Percentiles rank a stretch among this genome's conserved stretches.
Evolutionary conservation across 2,113 vertebrate genomes (phyloP).

Genomic region (Balaenoptera acutorostrata): DNA sequence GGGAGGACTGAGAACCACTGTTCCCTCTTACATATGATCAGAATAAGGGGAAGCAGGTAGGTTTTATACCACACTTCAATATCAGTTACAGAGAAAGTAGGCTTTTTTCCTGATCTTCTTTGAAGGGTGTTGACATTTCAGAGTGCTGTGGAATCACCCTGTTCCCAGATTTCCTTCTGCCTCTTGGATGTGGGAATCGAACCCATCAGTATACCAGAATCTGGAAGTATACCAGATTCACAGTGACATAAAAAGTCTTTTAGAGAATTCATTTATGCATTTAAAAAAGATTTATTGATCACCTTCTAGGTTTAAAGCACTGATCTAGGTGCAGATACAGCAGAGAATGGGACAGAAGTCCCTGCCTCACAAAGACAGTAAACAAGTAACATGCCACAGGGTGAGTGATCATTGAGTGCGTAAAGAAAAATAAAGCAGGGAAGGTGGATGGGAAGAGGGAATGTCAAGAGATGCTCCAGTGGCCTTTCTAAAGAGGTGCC

Average conservation of each 20-base stretch:
- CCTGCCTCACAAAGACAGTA: not conserved
- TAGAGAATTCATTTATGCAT: not conserved
- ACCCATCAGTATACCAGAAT: not conserved
- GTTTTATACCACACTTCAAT: not conserved
- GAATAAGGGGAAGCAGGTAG: not conserved
- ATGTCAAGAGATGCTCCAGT: not conserved
- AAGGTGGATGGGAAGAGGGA: not conserved
- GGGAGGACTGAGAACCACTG: not conserved
- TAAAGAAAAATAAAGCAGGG: not conserved
- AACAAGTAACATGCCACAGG: not conserved
- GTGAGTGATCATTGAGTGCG: not conserved
- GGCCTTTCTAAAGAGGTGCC: not conserved
- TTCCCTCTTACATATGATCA: not conserved
- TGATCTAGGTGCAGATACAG: not conserved
- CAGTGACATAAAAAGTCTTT: not conserved
- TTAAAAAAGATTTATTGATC: not conserved
- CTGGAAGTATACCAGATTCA: no score
- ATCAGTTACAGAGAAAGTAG: not conserved
- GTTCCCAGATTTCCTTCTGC: not conserved
- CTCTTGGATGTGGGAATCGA: not conserved
- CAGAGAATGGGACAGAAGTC: not conserved
- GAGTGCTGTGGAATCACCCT: not conserved
- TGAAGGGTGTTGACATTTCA: not conserved
- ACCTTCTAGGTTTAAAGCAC: not conserved
- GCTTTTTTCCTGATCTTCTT: not conserved